phyloP scores from a whole-genome alignment of 2,888 invertebrate species.

The Agriopis aurantiaria region DNA sequence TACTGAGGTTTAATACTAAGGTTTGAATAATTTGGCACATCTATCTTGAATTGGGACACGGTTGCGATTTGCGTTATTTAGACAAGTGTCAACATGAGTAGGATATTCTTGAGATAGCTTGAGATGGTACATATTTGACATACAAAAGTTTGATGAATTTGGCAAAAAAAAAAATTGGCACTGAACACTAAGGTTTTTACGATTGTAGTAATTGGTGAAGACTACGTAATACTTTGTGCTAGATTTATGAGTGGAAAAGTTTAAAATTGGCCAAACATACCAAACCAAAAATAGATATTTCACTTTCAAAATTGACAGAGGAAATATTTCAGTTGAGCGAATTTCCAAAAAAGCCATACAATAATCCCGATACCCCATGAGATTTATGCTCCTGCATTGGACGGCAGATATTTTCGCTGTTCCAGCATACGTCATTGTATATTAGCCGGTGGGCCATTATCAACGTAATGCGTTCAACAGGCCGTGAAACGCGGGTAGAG shows the following conservation, averaged over 20 bases:
- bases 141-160: not conserved
- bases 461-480: constrained; percentile 50
- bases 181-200: not conserved
- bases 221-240: not conserved
- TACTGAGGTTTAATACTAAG: not conserved
- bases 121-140: not conserved
- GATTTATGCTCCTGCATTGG: constrained; percentile 36
- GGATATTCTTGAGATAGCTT: not conserved
- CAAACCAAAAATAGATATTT: not conserved
- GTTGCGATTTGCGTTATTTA: not conserved
- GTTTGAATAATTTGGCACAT: not conserved
- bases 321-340: constrained; percentile 12
- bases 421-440: constrained; percentile 52
- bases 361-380: constrained; percentile 20
- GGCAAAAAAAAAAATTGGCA: not conserved
- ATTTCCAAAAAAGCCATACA: constrained; percentile 15
- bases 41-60: not conserved
- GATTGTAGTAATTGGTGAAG: not conserved
- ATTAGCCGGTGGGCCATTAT: constrained; percentile 51
- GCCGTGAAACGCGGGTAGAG: constrained; percentile 46
- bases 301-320: not conserved
- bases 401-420: constrained; percentile 39
- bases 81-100: not conserved
- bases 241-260: not conserved
- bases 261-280: not conserved